Base-by-base conservation (phyloP, 64 coral and sea anemone genomes). In the Pocillopora verrucosa region DNA sequence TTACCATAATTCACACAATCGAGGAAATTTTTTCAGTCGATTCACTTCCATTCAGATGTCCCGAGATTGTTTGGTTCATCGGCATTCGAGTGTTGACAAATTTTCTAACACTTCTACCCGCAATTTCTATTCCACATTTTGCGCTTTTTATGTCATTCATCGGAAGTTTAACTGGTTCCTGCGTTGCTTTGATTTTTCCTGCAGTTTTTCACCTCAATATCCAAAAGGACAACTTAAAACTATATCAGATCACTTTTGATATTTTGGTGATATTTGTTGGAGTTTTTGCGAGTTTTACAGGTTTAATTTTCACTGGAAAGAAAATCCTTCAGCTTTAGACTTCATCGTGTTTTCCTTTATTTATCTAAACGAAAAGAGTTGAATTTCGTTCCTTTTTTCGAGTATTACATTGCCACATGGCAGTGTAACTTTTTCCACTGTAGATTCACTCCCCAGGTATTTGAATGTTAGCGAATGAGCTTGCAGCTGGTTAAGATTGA, bases 61-160 rank as follows among this genome's bases (percentile, higher is more conserved):
- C 60, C 19, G 88, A 90, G 59, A 5, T 81, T 11, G 64, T 90
- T 56, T 90, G 88, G 88, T 90, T 80, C 73, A 62, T 81, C 59
- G 35, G 19, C 16, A 74, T 90, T 73, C 77, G 88, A 14, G 37
- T 90, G 5, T 13, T 60, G 10, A 79, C 57, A 19, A 79, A 60
- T 59, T 60, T 79, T 16, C 57, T 79, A 14, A 79, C 77, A 26
- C 56, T 79, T 19, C 77, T 79, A 3, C 77, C 77, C 1, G 77
- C 77, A 7, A 79, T 70, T 70, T 72, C 79, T 11, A 89, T 93
- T 56, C 92, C 92, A 0, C 87, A 89, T 38, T 93, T 93, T 76
- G 92, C 87, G 22, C 87, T 93, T 5, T 83, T 93, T 24, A 93
- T 93, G 92, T 69, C 92, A 14, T 93, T 93, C 58, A 77, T 84